These are phyloP conservation scores for Ophthalmolycus amberensis DNA, from an alignment of 2,113 vertebrate genomes.

Conservation along the genomic window DNA sequence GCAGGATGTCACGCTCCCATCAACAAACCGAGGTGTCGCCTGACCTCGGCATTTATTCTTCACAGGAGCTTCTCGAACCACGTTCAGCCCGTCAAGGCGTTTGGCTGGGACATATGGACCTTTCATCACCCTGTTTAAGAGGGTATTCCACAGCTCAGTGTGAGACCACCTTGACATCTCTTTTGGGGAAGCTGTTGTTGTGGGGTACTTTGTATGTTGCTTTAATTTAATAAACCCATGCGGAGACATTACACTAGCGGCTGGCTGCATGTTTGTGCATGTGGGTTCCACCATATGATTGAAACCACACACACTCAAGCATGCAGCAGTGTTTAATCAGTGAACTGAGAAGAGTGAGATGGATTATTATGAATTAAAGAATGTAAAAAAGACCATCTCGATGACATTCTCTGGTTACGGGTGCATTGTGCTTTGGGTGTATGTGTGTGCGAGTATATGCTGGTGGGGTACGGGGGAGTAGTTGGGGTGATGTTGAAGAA, in stretches of 20 bases:
- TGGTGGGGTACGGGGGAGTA: not conserved
- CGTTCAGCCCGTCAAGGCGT: slow-evolving; percentile 43
- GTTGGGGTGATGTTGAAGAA: slow-evolving; percentile 25
- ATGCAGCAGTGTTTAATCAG: slow-evolving; percentile 25
- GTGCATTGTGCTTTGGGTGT: slow-evolving; percentile 14
- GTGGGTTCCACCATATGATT: not conserved
- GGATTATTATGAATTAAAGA: slow-evolving; percentile 31
- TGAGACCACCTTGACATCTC: slow-evolving; percentile 38
- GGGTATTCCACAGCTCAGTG: slow-evolving; percentile 31
- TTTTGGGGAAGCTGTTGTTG: slow-evolving; percentile 21
- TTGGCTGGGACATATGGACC: slow-evolving; percentile 53
- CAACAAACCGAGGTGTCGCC: slow-evolving; percentile 51
- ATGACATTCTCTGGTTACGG: slow-evolving; percentile 57
- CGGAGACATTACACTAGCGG: not conserved
- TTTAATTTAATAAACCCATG: slow-evolving; percentile 24
- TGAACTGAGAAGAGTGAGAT: slow-evolving; percentile 31
- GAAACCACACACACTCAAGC: not conserved
- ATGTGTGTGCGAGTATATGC: slow-evolving; percentile 10
- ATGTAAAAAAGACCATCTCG: slow-evolving; percentile 35
- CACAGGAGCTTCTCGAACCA: slow-evolving; percentile 40
- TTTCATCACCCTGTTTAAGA: slow-evolving; percentile 40
- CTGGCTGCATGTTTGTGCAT: not conserved
- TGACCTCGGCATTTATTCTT: slow-evolving; percentile 22
- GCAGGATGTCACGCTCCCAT: slow-evolving; percentile 62
- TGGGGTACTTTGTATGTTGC: not conserved